Evolutionary conservation across 2,888 invertebrate species (phyloP).

Genomic region (Girardia tigrina): DNA sequence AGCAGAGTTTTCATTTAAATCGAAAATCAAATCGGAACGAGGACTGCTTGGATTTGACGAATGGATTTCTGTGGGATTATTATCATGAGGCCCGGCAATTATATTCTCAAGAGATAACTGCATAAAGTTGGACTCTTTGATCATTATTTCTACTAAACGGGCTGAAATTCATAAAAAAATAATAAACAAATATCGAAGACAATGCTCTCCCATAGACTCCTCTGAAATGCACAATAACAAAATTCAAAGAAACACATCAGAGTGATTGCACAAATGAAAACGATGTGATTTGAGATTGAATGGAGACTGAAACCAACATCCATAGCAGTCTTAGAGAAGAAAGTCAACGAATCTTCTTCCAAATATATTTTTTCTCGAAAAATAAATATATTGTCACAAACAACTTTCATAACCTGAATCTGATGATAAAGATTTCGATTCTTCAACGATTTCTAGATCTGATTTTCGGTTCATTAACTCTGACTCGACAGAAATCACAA

Average conservation of each 20-base stretch:
- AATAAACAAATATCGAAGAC: too few relatives aligned
- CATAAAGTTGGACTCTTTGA: not conserved
- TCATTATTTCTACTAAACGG: not conserved
- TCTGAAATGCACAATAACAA: too few relatives aligned
- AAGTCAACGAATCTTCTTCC: too few relatives aligned
- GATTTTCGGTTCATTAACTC: not conserved
- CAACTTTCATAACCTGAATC: not conserved
- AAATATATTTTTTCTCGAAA: too few relatives aligned
- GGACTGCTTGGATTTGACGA: not conserved
- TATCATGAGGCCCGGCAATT: not conserved
- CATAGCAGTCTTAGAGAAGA: too few relatives aligned
- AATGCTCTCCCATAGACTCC: too few relatives aligned
- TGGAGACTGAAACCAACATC: too few relatives aligned
- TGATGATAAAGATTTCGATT: not conserved
- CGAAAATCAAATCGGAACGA: not conserved
- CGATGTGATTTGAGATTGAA: too few relatives aligned
- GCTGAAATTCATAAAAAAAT: too few relatives aligned
- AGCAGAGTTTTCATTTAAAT: constrained; percentile 16
- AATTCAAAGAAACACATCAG: too few relatives aligned
- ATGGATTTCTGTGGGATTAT: not conserved
- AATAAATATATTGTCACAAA: too few relatives aligned
- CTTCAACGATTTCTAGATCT: not conserved
- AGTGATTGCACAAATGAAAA: too few relatives aligned
- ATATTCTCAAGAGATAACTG: constrained; percentile 18
- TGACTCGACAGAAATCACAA: not conserved